Evolutionary conservation across 2,888 invertebrate species (phyloP), one percentile per base, ranked within the genome.

Genomic region (Tipula helvola): DNA sequence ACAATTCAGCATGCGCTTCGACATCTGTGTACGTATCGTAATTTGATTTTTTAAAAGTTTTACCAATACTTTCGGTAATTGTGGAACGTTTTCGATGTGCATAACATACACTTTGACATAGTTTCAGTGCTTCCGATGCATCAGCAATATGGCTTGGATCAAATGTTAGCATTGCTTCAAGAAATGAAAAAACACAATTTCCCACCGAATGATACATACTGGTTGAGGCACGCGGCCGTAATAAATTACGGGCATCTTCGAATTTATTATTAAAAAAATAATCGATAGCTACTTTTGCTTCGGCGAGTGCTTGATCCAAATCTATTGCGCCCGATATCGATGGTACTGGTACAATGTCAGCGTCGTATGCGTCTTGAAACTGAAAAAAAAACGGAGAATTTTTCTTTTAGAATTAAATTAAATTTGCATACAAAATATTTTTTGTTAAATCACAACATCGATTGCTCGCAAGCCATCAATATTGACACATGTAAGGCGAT

Each of bases 131-230:
- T 39, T 94, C 93, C 0, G 95, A 93, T 0, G 98, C 97, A 87
- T 93, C 92, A 88, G 93, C 93, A 87, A 98, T 96, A 89, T 96
- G 95, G 87, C 92, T 92, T 89, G 95, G 95, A 90, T 99, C 98
- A 90, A 98, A 97, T 2, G 98, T 98, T 90, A 99, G 93, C 90
- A 98, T 95, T 0, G 98, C 98, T 90, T 98, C 97, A 52, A 99
- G 93, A 90, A 97, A 98, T 89, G 96, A 93, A 90, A 99, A 97
- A 42, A 97, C 97, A 4, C 96, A 95, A 88, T 95, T 94, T 2
- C 98, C 98, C 87, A 98, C 92, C 1, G 98, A 95, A 92, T 99
- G 99, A 90, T 99, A 99, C 93, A 98, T 94, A 88, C 98, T 98
- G 85, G 93, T 93, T 86, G 94, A 93, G 5, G 96, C 94, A 97